Base-by-base conservation (phyloP, 2,888 invertebrate genomes). In the Drosophila affinis region DNA sequence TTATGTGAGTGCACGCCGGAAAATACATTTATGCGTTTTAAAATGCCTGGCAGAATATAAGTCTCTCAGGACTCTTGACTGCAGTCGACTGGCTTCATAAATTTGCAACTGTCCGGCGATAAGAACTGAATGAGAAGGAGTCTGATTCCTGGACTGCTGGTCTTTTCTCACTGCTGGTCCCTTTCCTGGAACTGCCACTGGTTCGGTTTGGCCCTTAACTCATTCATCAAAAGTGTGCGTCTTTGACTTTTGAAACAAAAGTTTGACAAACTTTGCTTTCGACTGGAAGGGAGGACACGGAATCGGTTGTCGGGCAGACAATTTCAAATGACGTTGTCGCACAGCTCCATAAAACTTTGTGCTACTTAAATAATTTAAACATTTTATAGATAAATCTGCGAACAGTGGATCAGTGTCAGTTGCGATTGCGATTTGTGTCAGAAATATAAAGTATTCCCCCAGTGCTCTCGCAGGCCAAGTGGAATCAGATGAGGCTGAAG, bases 191-290 rank as follows among this genome's bases (percentile, higher is more conserved):
- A 52, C 73, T 64, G 71, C 69, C 71, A 39, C 39, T 39, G 39
- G 3, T 7, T 39, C 7, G 14, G 39, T n/a, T 7, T 7, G 14
- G 62, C 71, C 69, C 74, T 64, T 67, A 77, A 69, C 81, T 71
- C 82, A 82, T 82, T 82, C 82, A 82, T 82, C 82, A 82, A 72
- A 72, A 75, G 79, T 76, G 69, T 72, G 75, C 72, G 75, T 73
- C 86, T 85, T 83, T 85, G 82, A 85, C 82, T 82, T 83, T 77
- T 74, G 80, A 67, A 85, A 78, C 86, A 85, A 83, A 85, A 82
- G 72, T 82, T 83, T 85, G 80, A 77, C 80, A 83, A 85, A 78
- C 77, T 83, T 83, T 78, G 54, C 75, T 77, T 77, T 78, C 61
- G 29, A 58, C 58, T 72, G 59, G 65, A 58, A 54, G 58, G 46